Percentiles rank a stretch among this genome's conserved stretches.
Evolutionary conservation across 2,113 vertebrate species (phyloP).

Genomic region (Lasiurus cinereus): DNA sequence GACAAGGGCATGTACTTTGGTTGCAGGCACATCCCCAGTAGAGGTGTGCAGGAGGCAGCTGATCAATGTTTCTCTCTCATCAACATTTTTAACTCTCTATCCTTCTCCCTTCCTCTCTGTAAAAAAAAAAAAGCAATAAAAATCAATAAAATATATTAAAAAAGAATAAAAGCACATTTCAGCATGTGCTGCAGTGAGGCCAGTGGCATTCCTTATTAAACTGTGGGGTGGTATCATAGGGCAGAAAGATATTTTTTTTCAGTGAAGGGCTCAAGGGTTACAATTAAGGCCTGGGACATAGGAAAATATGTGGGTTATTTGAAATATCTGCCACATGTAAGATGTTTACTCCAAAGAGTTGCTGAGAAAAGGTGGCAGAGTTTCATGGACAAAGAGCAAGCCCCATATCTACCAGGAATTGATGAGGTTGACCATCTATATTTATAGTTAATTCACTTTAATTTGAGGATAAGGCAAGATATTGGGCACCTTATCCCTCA

Average conservation of each 20-base stretch:
- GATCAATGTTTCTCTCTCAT: too few relatives aligned
- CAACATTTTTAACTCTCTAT: too few relatives aligned
- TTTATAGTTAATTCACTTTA: not conserved
- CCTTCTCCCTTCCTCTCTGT: too few relatives aligned
- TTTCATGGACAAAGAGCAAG: not conserved
- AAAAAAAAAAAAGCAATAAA: too few relatives aligned
- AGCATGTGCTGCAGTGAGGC: not conserved
- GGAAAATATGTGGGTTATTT: not conserved
- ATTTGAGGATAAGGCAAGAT: not conserved
- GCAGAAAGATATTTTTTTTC: not conserved
- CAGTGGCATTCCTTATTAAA: not conserved
- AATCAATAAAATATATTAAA: too few relatives aligned
- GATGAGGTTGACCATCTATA: not conserved
- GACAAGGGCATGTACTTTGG: too few relatives aligned
- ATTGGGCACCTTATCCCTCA: not conserved
- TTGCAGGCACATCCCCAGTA: too few relatives aligned
- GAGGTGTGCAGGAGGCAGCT: too few relatives aligned
- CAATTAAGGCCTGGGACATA: not conserved
- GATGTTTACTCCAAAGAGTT: not conserved
- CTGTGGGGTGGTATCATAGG: not conserved
- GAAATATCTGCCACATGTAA: not conserved
- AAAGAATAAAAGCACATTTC: too few relatives aligned
- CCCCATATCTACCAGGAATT: not conserved
- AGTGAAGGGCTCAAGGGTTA: not conserved
- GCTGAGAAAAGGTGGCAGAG: not conserved